Conservation (phyloP, 2,113 vertebrate species). For the Tragelaphus imberbis region DNA sequence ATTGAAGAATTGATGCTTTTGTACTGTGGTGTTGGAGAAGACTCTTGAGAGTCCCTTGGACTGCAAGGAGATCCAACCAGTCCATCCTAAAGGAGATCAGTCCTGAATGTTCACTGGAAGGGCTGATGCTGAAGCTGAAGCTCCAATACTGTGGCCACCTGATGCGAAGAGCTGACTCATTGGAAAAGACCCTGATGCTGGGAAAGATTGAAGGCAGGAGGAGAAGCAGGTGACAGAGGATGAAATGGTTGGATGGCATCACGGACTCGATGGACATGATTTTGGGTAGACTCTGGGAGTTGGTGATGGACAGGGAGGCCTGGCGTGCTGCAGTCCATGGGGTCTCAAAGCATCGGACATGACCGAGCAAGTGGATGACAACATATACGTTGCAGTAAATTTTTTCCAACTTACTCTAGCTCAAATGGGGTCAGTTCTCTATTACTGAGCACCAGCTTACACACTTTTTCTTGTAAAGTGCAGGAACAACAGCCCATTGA, state of each 20-base stretch:
- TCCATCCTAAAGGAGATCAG: background rate
- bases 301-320: background rate
- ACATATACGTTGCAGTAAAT: background rate
- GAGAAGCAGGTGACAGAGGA: background rate
- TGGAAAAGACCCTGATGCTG: background rate
- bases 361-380: background rate
- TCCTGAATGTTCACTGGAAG: background rate
- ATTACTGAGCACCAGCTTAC: too few relatives aligned
- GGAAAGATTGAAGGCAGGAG: background rate
- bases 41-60: background rate
- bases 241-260: background rate
- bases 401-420: background rate
- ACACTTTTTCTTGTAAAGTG: background rate
- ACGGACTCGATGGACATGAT: fast-evolving
- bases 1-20: fast-evolving
- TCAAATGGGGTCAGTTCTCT: background rate
- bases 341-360: background rate
- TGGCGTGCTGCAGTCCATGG: fast-evolving
- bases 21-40: background rate
- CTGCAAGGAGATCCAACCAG: background rate
- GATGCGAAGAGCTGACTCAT: fast-evolving
- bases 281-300: fast-evolving
- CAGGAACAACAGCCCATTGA: fast-evolving
- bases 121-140: background rate
- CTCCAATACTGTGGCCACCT: background rate